A percentile compares a stretch with the other conserved stretches of the same genome.
phyloP scores from a whole-genome alignment of 53 echinoderm and acorn worm species.

The Echinometra lucunter region DNA sequence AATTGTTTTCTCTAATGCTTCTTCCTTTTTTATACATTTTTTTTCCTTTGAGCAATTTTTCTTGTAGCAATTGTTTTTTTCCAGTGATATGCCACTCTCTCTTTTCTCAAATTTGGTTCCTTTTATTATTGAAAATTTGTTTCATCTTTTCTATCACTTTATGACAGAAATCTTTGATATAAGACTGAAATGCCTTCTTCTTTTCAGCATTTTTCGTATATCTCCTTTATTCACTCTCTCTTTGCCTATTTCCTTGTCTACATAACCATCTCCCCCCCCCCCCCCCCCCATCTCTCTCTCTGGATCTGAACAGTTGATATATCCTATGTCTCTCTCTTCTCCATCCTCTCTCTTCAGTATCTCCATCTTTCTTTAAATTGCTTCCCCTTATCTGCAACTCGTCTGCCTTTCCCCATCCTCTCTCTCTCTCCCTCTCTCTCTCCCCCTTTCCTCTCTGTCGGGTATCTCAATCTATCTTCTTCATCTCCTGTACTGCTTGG shows the following conservation, averaged over 20 bases:
- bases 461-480: neutral
- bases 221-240: neutral
- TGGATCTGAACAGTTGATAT: neutral
- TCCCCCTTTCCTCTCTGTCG: neutral
- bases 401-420: neutral
- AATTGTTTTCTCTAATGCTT: too few species aligned
- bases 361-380: neutral
- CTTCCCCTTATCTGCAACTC: neutral
- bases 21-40: too few species aligned
- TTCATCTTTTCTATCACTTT: neutral
- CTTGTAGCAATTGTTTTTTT: too few species aligned
- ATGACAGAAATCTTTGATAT: neutral
- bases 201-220: neutral
- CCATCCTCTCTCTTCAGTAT: neutral
- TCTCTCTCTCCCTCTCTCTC: neutral
- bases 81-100: too few species aligned
- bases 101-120: neutral
- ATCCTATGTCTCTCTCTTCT: neutral
- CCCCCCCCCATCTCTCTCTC: neutral
- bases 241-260: neutral
- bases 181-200: neutral
- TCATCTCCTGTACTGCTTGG: neutral
- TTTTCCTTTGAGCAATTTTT: too few species aligned
- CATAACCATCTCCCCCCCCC: neutral
- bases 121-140: neutral